Percentiles rank a stretch among this genome's conserved stretches.
Conservation (phyloP, 2,113 vertebrate species). For the Erythrolamprus reginae region DNA sequence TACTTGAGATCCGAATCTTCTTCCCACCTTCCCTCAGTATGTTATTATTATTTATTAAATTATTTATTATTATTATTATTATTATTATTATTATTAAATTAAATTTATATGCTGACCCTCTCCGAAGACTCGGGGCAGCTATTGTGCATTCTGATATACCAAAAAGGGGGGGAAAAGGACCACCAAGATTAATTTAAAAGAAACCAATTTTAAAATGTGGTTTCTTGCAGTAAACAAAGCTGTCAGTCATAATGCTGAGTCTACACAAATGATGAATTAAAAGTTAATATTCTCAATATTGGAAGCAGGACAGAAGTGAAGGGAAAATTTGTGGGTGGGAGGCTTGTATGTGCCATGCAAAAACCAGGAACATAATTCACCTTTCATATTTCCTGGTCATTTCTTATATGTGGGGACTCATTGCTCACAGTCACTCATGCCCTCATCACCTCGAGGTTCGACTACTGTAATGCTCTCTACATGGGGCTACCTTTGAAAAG, state of each 20-base stretch:
- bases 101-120: too few relatives aligned
- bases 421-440: too few relatives aligned
- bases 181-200: neutral
- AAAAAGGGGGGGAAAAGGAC: too few relatives aligned
- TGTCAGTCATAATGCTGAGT: neutral
- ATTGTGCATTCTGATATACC: neutral
- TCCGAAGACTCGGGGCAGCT: too few relatives aligned
- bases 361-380: neutral
- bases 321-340: neutral
- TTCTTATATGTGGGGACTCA: neutral
- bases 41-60: too few relatives aligned
- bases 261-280: neutral
- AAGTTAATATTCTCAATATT: neutral
- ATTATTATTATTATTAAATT: too few relatives aligned
- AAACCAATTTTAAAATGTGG: neutral
- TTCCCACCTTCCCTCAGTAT: too few relatives aligned
- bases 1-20: neutral
- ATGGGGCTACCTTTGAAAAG: too few relatives aligned
- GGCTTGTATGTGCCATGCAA: too few relatives aligned
- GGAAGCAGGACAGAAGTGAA: neutral
- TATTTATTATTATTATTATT: too few relatives aligned
- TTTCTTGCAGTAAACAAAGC: neutral
- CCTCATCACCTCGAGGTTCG: too few relatives aligned
- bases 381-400: neutral
- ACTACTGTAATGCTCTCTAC: too few relatives aligned